Evolutionary conservation across 2,113 vertebrate genomes (phyloP), one percentile per base, ranked within the genome.

Genomic region (Struthio camelus): DNA sequence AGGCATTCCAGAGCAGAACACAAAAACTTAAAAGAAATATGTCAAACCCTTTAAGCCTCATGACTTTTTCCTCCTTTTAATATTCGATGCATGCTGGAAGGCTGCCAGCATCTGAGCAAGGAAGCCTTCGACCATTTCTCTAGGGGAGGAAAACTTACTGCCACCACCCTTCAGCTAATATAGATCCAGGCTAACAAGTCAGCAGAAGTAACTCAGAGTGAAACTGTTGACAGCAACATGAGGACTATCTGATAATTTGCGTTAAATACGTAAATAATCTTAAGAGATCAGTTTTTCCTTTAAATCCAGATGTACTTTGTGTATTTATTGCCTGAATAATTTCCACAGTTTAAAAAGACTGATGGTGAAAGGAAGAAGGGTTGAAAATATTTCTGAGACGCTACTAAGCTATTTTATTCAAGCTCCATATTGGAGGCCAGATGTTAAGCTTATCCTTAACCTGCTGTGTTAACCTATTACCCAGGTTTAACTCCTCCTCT

Each of bases 391-490:
- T 94, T 87, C 75, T 62, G 61, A 90, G 76, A 94, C 89, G 32
- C 16, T 80, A 77, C 67, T 61, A 93, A 96, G 32, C 50, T 75
- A 36, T 95, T 95, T 95, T 80, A 71, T 73, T 95, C 64, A 40
- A 69, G 36, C 83, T 36, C 36, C 64, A 69, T 61, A 78, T 9
- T 51, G 23, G 27, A 96, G 48, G 81, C 56, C 85, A 94, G 91
- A 89, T 90, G 59, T 85, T 85, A 86, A 92, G 28, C 72, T 97
- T 71, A 93, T 80, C 87, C 42, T 94, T 87, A 92, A 90, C 67
- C 71, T 72, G 85, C 48, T 75, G 87, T 67, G 69, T 23, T 94
- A 82, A 96, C 90, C 78, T 12, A 0, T 85, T 44, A 66, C 76
- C 61, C 89, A 79, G 75, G 58, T 64, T 75, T 51, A 96, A 67